Conservation (phyloP, 2,797 vertebrate genomes). For the Onychomys leucogaster region DNA sequence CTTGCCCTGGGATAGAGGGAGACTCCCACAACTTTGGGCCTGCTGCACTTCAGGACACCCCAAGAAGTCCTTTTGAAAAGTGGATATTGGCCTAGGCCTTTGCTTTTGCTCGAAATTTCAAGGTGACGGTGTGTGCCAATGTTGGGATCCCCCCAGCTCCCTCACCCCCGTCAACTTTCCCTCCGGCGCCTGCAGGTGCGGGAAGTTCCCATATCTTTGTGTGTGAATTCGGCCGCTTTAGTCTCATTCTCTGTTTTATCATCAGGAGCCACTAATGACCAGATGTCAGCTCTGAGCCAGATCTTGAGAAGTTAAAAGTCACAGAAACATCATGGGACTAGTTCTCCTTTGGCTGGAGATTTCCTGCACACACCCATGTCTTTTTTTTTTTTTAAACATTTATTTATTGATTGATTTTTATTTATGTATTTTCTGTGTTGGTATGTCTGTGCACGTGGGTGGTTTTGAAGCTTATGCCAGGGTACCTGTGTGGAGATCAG, state of each 20-base stretch:
- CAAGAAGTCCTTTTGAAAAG: not conserved
- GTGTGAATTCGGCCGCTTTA: not conserved
- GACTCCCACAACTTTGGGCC: not conserved
- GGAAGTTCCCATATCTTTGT: not conserved
- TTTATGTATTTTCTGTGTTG: not conserved
- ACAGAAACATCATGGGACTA: not conserved
- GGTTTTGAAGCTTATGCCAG: not conserved
- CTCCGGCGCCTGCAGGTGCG: fast-evolving
- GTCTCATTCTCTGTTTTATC: not conserved
- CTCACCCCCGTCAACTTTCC: not conserved
- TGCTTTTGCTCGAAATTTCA: conserved; percentile 33
- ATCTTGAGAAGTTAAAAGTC: not conserved
- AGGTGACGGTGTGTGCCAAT: not conserved
- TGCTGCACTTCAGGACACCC: not conserved
- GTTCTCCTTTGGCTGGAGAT: not conserved
- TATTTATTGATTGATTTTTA: not conserved
- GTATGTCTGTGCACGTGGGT: not conserved
- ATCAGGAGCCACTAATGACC: not conserved
- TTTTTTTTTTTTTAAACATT: not conserved
- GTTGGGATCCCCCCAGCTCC: not conserved
- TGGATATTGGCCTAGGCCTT: not conserved
- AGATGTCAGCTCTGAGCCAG: not conserved
- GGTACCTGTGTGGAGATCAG: not conserved
- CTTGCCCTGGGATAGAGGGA: not conserved
- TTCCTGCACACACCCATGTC: not conserved